phyloP scores from a whole-genome alignment of 2,888 invertebrate species.

The Brachypalpus laphriformis region DNA sequence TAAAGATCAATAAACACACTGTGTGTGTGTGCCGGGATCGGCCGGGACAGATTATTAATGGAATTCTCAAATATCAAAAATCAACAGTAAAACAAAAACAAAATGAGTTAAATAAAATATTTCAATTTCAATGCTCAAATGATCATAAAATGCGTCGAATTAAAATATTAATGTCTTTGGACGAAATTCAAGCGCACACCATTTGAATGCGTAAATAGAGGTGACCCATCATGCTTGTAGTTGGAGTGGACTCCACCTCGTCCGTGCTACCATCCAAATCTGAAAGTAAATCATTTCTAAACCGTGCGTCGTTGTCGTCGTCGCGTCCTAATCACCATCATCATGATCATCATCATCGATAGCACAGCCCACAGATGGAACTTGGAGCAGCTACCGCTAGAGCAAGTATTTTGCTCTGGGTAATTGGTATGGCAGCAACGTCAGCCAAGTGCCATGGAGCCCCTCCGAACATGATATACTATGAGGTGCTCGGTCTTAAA shows the following conservation, averaged over 20 bases:
- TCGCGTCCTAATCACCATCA: constrained; percentile 54
- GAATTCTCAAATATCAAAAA: constrained; percentile 68
- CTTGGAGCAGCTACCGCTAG: constrained; percentile 35
- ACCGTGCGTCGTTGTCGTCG: constrained; percentile 24
- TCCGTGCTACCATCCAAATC: constrained; percentile 46
- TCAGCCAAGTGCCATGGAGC: not conserved
- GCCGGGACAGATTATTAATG: constrained; percentile 46
- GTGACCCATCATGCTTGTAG: not conserved
- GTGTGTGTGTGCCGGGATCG: constrained; percentile 7
- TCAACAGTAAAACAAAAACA: constrained; percentile 34
- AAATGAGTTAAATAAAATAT: constrained; percentile 54
- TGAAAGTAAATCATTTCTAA: constrained; percentile 71
- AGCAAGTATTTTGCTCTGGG: constrained; percentile 39
- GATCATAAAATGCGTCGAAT: constrained; percentile 74
- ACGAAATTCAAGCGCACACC: constrained; percentile 71
- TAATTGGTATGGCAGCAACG: constrained; percentile 51
- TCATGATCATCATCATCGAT: constrained; percentile 49
- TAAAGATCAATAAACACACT: constrained; percentile 50
- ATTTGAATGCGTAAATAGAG: constrained; percentile 51
- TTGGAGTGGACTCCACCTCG: constrained; percentile 55
- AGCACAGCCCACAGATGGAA: constrained; percentile 36
- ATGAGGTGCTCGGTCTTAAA: constrained; percentile 50
- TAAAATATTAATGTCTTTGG: constrained; percentile 74
- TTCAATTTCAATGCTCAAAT: constrained; percentile 69
- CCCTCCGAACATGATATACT: constrained; percentile 53